Evolutionary conservation across 2,113 vertebrate genomes (phyloP), one percentile per base, ranked within the genome.

Genomic region (Vidua macroura): DNA sequence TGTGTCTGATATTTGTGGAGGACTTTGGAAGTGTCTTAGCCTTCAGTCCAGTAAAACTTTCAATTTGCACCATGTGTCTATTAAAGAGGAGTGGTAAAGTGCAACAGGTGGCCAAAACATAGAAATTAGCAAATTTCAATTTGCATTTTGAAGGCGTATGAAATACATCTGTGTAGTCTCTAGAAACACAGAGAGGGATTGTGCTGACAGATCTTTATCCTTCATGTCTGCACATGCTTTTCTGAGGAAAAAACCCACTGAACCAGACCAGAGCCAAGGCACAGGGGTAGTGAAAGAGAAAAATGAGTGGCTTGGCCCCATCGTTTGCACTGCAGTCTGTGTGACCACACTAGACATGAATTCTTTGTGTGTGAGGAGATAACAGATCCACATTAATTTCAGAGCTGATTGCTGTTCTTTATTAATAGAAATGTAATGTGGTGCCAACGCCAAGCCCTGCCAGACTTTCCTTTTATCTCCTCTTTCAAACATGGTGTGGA

Each of bases 301-400:
- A 58, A 86, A 59, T 0, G 0, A 83, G 60, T 48, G 7, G 24
- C 44, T 86, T 63, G 44, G 37, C 73, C 64, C 53, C 56, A 10
- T 64, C 2, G 1, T 86, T 90, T 60, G 39, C 68, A 27, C 33
- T 0, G 0, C 2, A 21, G 60, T 35, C 68, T 21, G 4, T 21
- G 33, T 21, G 91, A 85, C 30, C 23, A 3, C 8, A 3, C 80
- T 52, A 75, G 73, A 78, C 56, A 7, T 0, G 9, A 5, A 3
- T 93, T 93, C 43, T 83, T 80, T 72, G 46, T 88, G 68, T 2
- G 7, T 81, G 73, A 84, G 82, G 53, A 93, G 73, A 72, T 90
- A 92, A 83, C 86, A 90, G 68, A 83, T 93, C 76, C 83, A 75
- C 83, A n/a, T 75, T 83, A 81, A 94, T 94, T 96, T 94, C 86